phyloP scores from a whole-genome alignment of 2,797 vertebrate species.

The Steatocranus sp. region DNA sequence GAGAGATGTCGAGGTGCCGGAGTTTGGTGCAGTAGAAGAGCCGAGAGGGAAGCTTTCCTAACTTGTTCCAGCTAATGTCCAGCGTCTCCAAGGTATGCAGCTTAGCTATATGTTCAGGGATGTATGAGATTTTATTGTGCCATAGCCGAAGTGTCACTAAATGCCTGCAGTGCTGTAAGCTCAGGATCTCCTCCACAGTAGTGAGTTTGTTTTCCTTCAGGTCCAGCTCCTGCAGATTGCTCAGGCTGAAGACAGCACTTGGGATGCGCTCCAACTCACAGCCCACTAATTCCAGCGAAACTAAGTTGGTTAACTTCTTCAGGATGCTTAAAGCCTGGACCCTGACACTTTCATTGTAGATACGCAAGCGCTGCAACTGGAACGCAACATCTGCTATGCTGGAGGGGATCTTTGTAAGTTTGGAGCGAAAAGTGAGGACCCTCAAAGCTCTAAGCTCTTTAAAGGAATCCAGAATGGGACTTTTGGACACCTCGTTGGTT shows the following conservation, averaged over 20 bases:
- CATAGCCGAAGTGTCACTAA: conserved; percentile 81
- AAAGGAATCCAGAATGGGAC: conserved; percentile 76
- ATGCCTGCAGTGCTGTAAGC: conserved; percentile 86
- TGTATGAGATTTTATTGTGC: conserved; percentile 85
- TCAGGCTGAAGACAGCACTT: conserved; percentile 85
- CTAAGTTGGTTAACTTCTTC: conserved; percentile 80
- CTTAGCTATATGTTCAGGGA: conserved; percentile 86
- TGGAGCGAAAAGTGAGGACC: conserved; percentile 75
- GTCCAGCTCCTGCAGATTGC: conserved; percentile 83
- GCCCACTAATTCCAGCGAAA: conserved; percentile 80
- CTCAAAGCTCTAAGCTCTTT: conserved; percentile 82
- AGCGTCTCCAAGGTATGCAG: conserved; percentile 81
- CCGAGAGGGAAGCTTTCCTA: conserved; percentile 76
- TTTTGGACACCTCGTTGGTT: conserved; percentile 74
- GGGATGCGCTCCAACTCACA: conserved; percentile 87
- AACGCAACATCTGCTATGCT: conserved; percentile 74
- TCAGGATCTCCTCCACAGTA: conserved; percentile 88
- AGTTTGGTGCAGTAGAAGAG: conserved; percentile 83
- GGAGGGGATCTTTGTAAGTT: conserved; percentile 81
- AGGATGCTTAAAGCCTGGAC: conserved; percentile 82
- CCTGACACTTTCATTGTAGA: conserved; percentile 81
- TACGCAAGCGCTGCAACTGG: conserved; percentile 77
- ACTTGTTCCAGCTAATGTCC: conserved; percentile 84
- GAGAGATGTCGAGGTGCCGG: conserved; percentile 82
- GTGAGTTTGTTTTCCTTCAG: conserved; percentile 84